Evolutionary conservation across 1,140 invertebrate genomes (phyloP), one percentile per base, ranked within the genome.

Genomic region (Saxidomus purpurata): DNA sequence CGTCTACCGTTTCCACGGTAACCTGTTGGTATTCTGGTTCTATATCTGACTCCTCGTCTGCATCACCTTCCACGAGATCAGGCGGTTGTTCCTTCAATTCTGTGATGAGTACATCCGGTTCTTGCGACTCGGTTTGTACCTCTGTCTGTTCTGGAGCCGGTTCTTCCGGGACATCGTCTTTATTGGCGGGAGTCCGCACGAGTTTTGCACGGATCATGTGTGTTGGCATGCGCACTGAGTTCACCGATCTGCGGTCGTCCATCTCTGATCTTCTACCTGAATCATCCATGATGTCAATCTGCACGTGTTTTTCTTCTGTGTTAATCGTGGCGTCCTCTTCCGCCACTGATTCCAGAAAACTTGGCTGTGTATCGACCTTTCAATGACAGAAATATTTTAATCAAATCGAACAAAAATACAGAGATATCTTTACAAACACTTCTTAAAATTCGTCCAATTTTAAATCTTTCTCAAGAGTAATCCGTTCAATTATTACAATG

Each of bases 11-110:
- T 77, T 89, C 87, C 31, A 89, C 69, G 55, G 87, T 89, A 63
- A 89, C 77, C 22, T 89, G 87, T 74, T 63, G 36, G 43, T 89
- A 89, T 83, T 83, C 81, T n/a, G 49, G 69, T 79, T 89, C 87
- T 31, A 89, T 63, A 63, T 89, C 81, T 25, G 80, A 83, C 34
- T 76, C 81, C 15, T 84, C 87, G 6, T 76, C 87, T 0, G 9
- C 74, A 11, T 83, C 80, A 52, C 49, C 80, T 31, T 74, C 87
- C 9, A 43, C 71, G 31, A 76, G 9, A 31, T 55, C 63, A 19
- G 34, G 31, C 17, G 55, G 49, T 1, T 80, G 77, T 17, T 89
- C 87, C 52, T 84, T 89, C 28, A 89, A 8, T 36, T 89, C 87
- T 31, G 87, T 89, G 8, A 89, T 89, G 11, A 89, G 87, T 17